phyloP scores from a whole-genome alignment of 2,888 invertebrate genomes.

The Listrodromus nycthemerus region DNA sequence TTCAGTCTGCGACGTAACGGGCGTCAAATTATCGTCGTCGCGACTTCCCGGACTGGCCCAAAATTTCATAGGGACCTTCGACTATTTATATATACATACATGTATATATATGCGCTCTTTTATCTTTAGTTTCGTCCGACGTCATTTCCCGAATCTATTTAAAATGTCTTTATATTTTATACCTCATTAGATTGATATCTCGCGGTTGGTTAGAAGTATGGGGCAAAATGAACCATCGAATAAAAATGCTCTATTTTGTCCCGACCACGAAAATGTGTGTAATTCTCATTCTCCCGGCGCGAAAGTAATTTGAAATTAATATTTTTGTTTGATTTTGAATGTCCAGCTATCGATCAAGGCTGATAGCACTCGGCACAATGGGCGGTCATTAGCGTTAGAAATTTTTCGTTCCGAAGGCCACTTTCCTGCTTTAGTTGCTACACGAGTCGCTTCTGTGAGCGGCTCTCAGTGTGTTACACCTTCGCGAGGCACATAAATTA shows the following conservation, averaged over 20 bases:
- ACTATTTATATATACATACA: too few relatives aligned
- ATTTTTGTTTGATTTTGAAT: neutral
- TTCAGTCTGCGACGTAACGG: neutral
- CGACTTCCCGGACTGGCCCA: neutral
- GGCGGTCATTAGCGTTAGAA: neutral
- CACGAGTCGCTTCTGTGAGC: neutral
- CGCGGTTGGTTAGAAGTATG: too few relatives aligned
- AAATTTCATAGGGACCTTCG: neutral
- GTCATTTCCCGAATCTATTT: neutral
- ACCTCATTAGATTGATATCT: neutral
- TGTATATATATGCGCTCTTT: neutral
- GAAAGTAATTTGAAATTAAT: neutral
- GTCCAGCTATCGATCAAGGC: neutral
- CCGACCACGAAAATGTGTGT: neutral
- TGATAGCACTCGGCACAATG: neutral
- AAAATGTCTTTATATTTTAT: neutral
- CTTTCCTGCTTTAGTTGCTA: neutral
- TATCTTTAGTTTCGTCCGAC: neutral
- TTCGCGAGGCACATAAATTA: constrained; percentile 24
- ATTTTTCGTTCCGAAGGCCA: neutral
- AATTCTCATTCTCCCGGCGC: neutral
- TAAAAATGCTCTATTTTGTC: neutral
- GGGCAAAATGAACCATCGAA: too few relatives aligned
- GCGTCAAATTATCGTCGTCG: neutral
- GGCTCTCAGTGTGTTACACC: neutral